A percentile compares a stretch with the other conserved stretches of the same genome.
phyloP scores from a whole-genome alignment of 2,113 vertebrate genomes.

The Myotis davidii region DNA sequence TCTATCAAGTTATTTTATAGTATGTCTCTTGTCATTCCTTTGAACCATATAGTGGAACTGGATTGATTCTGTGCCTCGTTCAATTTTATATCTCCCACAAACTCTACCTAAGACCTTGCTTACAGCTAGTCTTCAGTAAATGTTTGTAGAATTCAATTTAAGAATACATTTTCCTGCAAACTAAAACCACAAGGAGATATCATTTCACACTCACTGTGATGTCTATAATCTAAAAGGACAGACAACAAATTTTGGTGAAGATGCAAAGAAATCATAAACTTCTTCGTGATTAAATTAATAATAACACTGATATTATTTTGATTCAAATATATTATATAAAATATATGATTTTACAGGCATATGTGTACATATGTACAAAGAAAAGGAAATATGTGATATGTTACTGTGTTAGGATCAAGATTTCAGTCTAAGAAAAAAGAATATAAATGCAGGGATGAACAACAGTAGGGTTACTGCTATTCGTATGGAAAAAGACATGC shows the following conservation, averaged over 20 bases:
- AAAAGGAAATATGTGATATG: neutral
- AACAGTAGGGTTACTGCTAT: neutral
- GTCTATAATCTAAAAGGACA: too few species aligned
- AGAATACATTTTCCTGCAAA: conserved; percentile 20
- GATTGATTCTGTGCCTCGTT: neutral
- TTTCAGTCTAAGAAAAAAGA: neutral
- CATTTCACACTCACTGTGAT: neutral
- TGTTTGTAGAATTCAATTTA: neutral
- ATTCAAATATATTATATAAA: neutral
- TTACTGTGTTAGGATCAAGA: neutral
- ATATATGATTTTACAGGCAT: neutral
- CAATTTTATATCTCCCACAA: neutral
- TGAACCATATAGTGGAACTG: neutral
- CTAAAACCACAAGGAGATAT: neutral
- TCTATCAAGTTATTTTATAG: neutral
- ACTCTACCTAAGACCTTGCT: neutral
- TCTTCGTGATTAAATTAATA: neutral
- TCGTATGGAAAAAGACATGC: neutral
- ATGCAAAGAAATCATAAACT: conserved; percentile 20
- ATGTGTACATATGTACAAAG: neutral
- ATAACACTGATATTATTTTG: neutral
- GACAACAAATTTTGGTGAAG: too few species aligned
- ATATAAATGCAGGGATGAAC: neutral
- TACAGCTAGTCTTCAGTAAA: neutral
- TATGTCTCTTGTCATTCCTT: neutral